Evolutionary conservation across 2,888 invertebrate genomes (phyloP).

Genomic region (Drosophila nigricruria): DNA sequence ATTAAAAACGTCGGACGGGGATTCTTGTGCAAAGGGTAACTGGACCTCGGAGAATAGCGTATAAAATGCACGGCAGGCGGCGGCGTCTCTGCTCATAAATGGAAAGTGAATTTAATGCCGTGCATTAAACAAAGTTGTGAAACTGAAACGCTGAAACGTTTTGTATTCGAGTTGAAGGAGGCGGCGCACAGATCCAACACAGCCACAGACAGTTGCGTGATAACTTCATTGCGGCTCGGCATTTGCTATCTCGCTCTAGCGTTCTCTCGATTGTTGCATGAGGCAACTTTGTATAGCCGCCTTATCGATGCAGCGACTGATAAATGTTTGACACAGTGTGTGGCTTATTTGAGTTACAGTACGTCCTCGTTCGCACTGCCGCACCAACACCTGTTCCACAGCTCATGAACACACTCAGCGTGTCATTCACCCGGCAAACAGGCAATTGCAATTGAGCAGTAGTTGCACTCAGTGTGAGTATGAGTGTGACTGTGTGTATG

Average conservation of each 20-base stretch:
- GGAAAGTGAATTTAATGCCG: constrained; percentile 76
- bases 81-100: constrained; percentile 41
- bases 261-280: constrained; percentile 21
- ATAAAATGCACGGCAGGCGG: constrained; percentile 68
- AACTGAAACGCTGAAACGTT: constrained; percentile 63
- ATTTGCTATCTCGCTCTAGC: constrained; percentile 7
- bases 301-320: constrained; percentile 74
- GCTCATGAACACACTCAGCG: constrained; percentile 40
- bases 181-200: constrained; percentile 10
- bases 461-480: constrained; percentile 14
- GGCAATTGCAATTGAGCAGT: constrained; percentile 55
- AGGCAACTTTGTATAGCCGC: constrained; percentile 65
- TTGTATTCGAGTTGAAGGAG: constrained; percentile 47
- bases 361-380: constrained; percentile 28
- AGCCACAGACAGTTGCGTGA: constrained; percentile 36
- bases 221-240: constrained; percentile 62
- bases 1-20: neutral
- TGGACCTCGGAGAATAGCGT: constrained; percentile 7
- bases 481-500: constrained; percentile 18
- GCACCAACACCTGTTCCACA: constrained; percentile 5
- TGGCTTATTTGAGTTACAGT: constrained; percentile 64
- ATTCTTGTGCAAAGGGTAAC: neutral
- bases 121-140: constrained; percentile 75
- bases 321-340: constrained; percentile 78
- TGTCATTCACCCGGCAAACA: constrained; percentile 57